Conservation (phyloP, 2,113 vertebrate species). For the Calidris pugnax region DNA sequence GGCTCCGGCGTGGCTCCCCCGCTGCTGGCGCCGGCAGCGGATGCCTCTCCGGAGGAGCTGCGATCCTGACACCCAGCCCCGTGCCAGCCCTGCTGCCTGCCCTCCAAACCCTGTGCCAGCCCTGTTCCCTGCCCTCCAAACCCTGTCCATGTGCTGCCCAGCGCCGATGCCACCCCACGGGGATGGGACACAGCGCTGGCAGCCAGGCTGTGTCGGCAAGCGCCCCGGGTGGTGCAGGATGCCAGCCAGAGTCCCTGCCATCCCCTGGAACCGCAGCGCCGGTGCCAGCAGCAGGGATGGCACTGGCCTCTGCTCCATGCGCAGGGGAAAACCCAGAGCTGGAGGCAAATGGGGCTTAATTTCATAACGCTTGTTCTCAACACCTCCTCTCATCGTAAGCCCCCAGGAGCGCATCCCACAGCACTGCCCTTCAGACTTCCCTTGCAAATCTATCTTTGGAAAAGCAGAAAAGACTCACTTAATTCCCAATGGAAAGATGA, state of each 20-base stretch:
- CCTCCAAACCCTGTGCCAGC: not conserved
- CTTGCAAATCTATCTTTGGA: not conserved
- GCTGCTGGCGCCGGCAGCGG: not conserved
- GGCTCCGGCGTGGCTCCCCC: not conserved
- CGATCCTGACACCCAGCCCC: fast-evolving
- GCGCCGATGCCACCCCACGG: fast-evolving
- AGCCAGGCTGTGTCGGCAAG: not conserved
- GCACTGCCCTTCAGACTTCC: not conserved
- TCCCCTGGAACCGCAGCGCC: fast-evolving
- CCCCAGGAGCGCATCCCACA: not conserved
- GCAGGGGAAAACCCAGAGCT: not conserved
- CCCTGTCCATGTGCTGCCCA: fast-evolving
- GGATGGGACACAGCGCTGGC: not conserved
- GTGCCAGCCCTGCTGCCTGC: not conserved
- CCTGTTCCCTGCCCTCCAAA: not conserved
- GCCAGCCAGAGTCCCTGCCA: not conserved
- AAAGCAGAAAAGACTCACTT: not conserved
- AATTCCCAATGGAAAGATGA: not conserved
- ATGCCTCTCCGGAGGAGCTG: not conserved
- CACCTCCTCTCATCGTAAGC: fast-evolving
- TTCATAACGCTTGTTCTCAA: not conserved
- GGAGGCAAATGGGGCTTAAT: not conserved
- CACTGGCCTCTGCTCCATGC: not conserved
- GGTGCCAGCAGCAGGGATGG: not conserved
- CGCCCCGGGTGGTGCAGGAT: fast-evolving